Evolutionary conservation across 2,113 vertebrate species (phyloP), one percentile per base, ranked within the genome.

Genomic region (Varanus salvator): DNA sequence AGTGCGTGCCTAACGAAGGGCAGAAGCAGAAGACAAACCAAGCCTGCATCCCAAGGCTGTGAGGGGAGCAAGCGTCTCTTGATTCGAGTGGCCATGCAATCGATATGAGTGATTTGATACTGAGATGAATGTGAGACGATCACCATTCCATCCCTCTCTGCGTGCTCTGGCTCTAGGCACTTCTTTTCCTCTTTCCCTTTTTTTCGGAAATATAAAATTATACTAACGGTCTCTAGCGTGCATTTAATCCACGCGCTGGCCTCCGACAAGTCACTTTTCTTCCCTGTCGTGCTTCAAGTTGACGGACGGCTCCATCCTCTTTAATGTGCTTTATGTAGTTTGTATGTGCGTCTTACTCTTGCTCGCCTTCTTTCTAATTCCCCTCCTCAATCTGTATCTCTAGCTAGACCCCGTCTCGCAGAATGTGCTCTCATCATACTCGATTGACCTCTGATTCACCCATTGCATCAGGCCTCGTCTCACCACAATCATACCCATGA

Each of bases 401-500:
- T 7, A n/a, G 3, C 34, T 4, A 17, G n/a, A 5, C 52, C 52
- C 50, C 14, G 34, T 48, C 11, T 21, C 50, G 8, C 52, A 7
- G 4, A 38, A 50, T 1, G 54, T 25, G 78, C 50, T 7, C 57
- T 71, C 69, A 34, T 80, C 21, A 25, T 8, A 27, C 25, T 87
- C 17, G 29, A 69, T 52, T 15, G 87, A 81, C 87, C 15, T 38
- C 78, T 21, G 50, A 82, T 88, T 74, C 87, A 88, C 48, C 87
- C 66, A 31, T 72, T 74, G 78, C 78, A 81, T 88, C 87, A 74
- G 34, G 25, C n/a, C 74, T 81, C 66, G 11, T 88, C 68, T 21
- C 52, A 44, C 69, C 57, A 38, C 87, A 88, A 60, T 88, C 34
- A 27, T 44, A 9, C 3, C 87, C 87, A 72, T 82, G 50, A 82